Conservation (phyloP, 1,140 invertebrate genomes). For the Aphelinus certus region DNA sequence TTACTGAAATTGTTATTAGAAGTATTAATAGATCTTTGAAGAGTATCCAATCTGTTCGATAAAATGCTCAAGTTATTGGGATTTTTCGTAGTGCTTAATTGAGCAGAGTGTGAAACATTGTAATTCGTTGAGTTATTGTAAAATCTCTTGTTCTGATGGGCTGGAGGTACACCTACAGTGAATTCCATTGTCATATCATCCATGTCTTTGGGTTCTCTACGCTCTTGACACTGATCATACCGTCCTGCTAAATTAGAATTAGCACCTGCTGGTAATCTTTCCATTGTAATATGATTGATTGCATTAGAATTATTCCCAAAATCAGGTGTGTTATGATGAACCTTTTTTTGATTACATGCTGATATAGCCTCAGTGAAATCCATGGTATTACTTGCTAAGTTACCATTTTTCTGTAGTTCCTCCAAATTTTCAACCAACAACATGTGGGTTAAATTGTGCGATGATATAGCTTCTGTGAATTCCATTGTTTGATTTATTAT, state of each 20-base stretch:
- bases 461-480: slow-evolving; percentile 25
- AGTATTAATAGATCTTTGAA: slow-evolving; percentile 3
- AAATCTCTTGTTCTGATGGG: too few species aligned
- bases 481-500: slow-evolving; percentile 35
- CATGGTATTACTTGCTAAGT: too few species aligned
- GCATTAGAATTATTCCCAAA: too few species aligned
- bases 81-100: neutral
- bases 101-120: neutral
- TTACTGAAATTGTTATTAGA: slow-evolving; percentile 17
- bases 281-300: too few species aligned
- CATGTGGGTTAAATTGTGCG: neutral
- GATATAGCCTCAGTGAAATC: too few species aligned
- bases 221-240: too few species aligned
- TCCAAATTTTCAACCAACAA: neutral
- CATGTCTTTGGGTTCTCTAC: neutral
- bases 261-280: too few species aligned
- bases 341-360: too few species aligned
- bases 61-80: slow-evolving; percentile 14
- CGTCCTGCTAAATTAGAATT: too few species aligned
- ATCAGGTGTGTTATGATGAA: too few species aligned
- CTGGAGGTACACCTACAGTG: neutral
- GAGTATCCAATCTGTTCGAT: slow-evolving; percentile 4
- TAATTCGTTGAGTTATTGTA: neutral
- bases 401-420: neutral
- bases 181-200: slow-evolving; percentile 9